Base-by-base conservation (phyloP, 2,888 invertebrate species). In the Polyommatus iphigenia region DNA sequence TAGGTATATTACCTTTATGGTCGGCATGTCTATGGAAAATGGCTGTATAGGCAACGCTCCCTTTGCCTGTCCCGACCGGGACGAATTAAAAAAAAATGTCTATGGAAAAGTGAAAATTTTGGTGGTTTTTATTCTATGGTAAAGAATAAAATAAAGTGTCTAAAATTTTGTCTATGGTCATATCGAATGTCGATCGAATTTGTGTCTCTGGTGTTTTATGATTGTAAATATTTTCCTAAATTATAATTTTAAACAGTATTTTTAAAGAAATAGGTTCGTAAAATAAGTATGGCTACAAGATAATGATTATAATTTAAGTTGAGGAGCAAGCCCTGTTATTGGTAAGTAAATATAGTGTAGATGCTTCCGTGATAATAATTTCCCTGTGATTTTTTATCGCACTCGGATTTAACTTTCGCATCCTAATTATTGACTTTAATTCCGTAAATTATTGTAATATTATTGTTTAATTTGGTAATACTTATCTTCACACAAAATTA, bases 281-380 rank as follows among this genome's bases (percentile, higher is more conserved):
- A 83, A 82, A 62, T 83, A 88, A 91, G 82, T 81, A 93, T 93
- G 93, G 88, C 86, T 87, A 86, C 86, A 82, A 87, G 87, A 83
- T 90, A 87, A 86, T 91, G 87, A 91, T 85, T 85, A 82, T 85
- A 85, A 82, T 84, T 83, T 82, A 82, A 81, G 81, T 82, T 84
- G 85, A 84, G 85, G 87, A 89, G 87, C 84, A 86, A 86, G 85
- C 84, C 85, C 86, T 85, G 83, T 83, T 85, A 87, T 88, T 85
- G 89, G 93, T 92, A 83, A 88, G 91, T 88, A 86, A 85, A 84
- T 85, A 81, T 84, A 81, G 71, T 82, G 78, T 72, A 78, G 83
- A 83, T 80, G 85, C 85, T 89, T 87, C 86, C 82, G 83, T 85
- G 84, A 83, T 84, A 84, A 83, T 80, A 80, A 78, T 77, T 78